phyloP scores from a whole-genome alignment of 2,797 vertebrate species.

The Danio choprae region DNA sequence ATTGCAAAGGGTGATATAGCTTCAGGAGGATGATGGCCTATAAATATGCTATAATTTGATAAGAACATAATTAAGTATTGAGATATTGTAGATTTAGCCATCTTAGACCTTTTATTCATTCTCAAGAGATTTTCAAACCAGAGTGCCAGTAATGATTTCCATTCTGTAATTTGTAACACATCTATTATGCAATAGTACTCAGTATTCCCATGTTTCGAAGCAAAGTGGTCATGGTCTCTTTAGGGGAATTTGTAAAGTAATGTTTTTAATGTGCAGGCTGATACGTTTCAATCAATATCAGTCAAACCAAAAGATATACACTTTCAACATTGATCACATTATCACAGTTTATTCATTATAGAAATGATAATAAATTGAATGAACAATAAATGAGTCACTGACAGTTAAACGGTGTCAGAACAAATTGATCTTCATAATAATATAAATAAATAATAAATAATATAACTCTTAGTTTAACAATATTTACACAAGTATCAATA shows the following conservation, averaged over 20 bases:
- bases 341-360: no score
- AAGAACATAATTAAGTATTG: slow-evolving; percentile 13
- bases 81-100: neutral
- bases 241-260: slow-evolving; percentile 7
- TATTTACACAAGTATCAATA: no score
- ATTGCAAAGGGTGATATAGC: neutral
- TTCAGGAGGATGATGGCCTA: neutral
- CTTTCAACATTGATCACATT: no score
- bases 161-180: slow-evolving; percentile 9
- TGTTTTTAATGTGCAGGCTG: slow-evolving; percentile 9
- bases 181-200: slow-evolving; percentile 1
- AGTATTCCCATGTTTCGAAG: neutral
- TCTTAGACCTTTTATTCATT: slow-evolving; percentile 9
- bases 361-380: no score
- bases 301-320: no score
- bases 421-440: no score
- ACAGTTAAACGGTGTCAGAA: no score
- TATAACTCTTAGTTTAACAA: no score
- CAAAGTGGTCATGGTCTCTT: slow-evolving; percentile 9
- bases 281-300: neutral
- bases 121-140: neutral
- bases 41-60: neutral
- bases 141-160: slow-evolving; percentile 22
- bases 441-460: no score
- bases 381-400: no score